Base-by-base conservation (phyloP, 2,797 vertebrate species). In the Mus minutoides region DNA sequence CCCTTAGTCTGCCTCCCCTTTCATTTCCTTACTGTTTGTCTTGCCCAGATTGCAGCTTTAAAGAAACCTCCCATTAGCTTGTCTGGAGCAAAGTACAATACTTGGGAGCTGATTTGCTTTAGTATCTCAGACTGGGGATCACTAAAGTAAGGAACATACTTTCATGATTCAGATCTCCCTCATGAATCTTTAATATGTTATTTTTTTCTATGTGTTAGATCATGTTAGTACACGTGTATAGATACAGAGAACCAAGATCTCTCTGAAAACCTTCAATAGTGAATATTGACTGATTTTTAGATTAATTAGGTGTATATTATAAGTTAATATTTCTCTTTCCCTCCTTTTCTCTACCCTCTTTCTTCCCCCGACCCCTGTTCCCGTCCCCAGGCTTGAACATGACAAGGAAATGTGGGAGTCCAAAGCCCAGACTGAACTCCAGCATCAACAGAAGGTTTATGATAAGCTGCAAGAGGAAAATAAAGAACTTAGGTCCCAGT, bases 321-420 rank as follows among this genome's bases (percentile, higher is more conserved):
- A 56, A 88, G 49, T 73, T 88, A 56, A 29, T 82, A 10, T 26
- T 29, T 67, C 31, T 26, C 16, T 9, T 49, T 52, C 83, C 43
- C 31, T 22, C 46, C 21, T 29, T 62, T 10, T 78, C 21, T 31
- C 75, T 29, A 26, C 13, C 91, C 26, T 71, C 21, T 10, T 31
- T n/a, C 14, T 73, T 73, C 4, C 3, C 31, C 21, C 22, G 6
- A 3, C 10, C 52, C 37, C 37, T 80, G 19, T 58, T 3, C 54
- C 78, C 52, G 64, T 29, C 88, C 79, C 93, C 97, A 99, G 99
- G 67, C 98, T 99, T 43, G 99, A 99, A 97, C 91, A 98, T 96
- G 97, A 96, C 90, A 99, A 98, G 75, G 97, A 98, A 73, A 98
- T 98, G 13, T 98, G 98, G 98, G 98, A 99, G 88, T 97, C 98